Evolutionary conservation across 2,888 invertebrate genomes (phyloP).

Genomic region (Cataglyphis albicans): DNA sequence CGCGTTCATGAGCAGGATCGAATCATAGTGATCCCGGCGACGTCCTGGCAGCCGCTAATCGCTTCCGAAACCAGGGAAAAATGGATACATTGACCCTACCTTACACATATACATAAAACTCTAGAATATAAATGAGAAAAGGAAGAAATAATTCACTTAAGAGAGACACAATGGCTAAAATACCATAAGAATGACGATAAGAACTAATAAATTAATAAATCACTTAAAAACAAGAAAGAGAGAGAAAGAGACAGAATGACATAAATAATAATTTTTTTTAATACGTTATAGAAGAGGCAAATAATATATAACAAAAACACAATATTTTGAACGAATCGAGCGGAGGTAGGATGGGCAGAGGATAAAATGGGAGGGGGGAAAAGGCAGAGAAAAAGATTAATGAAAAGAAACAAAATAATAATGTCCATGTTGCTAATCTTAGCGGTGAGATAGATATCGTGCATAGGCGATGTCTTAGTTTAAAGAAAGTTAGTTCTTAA

Average conservation of each 20-base stretch:
- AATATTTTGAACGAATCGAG: constrained; percentile 70
- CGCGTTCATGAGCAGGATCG: constrained; percentile 61
- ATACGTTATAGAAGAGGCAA: constrained; percentile 63
- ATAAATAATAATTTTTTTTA: constrained; percentile 68
- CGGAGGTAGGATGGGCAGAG: not conserved
- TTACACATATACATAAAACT: constrained; percentile 31
- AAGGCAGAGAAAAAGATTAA: constrained; percentile 21
- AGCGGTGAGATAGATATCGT: constrained; percentile 77
- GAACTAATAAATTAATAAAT: constrained; percentile 23
- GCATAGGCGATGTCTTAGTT: constrained; percentile 72
- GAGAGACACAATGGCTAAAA: constrained; percentile 50
- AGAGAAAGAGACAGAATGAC: not conserved
- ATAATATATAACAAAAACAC: constrained; percentile 52
- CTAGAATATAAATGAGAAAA: constrained; percentile 36
- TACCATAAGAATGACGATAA: constrained; percentile 42
- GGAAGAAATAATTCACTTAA: not conserved
- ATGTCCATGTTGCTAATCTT: constrained; percentile 82
- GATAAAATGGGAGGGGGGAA: constrained; percentile 29
- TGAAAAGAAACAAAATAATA: constrained; percentile 71
- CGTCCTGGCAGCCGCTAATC: constrained; percentile 35
- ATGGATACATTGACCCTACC: constrained; percentile 12
- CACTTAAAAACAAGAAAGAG: constrained; percentile 25
- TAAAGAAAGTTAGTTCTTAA: constrained; percentile 72
- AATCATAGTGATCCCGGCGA: constrained; percentile 39
- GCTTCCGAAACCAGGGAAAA: constrained; percentile 55